Evolutionary conservation across 2,888 invertebrate species (phyloP).

Genomic region (Chaetogeoica ovagalla): DNA sequence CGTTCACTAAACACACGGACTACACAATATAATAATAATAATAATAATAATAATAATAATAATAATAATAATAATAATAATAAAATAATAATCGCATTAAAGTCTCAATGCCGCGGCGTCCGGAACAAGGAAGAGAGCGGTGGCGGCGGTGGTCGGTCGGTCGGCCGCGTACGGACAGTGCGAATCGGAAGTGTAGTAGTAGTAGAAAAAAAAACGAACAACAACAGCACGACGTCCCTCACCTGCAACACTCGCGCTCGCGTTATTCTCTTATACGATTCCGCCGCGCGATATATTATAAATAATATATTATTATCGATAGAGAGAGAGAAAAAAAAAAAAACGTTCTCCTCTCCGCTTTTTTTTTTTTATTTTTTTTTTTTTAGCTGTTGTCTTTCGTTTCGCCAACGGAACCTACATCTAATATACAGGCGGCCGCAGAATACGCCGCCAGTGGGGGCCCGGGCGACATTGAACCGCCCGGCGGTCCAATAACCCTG

Average conservation of each 20-base stretch:
- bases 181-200: constrained; percentile 43
- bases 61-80: too few relatives aligned
- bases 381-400: background rate
- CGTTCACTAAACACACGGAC: background rate
- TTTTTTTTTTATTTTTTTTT: background rate
- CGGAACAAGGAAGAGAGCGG: constrained; percentile 52
- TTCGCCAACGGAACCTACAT: too few relatives aligned
- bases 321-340: too few relatives aligned
- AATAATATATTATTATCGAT: too few relatives aligned
- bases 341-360: background rate
- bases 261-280: background rate
- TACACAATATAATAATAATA: background rate
- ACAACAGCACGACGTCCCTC: too few relatives aligned
- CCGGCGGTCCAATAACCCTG: constrained; percentile 52
- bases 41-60: too few relatives aligned
- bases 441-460: constrained; percentile 25
- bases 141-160: background rate
- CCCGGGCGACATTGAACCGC: constrained; percentile 52
- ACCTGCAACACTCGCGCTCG: too few relatives aligned
- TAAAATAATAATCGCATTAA: background rate
- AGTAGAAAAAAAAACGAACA: too few relatives aligned
- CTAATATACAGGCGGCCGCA: too few relatives aligned
- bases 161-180: background rate
- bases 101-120: constrained; percentile 52
- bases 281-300: background rate